phyloP scores from a whole-genome alignment of 1,140 invertebrate genomes.

The Drosophila melanica region DNA sequence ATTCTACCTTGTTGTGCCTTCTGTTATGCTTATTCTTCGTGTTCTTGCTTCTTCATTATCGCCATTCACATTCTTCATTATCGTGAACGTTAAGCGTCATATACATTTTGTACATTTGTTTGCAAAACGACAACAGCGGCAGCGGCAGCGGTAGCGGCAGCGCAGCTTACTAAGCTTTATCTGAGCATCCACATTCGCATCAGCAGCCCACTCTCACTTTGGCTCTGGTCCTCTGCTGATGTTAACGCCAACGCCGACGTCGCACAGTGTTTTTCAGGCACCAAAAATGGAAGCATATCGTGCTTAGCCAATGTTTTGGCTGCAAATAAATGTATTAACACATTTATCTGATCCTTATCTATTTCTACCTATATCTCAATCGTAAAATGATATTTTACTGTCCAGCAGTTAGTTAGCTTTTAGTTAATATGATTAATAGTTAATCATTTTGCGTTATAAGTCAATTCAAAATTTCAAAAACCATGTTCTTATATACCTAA shows the following conservation, averaged over 20 bases:
- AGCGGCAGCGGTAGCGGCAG: conserved; percentile 37
- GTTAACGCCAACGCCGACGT: conserved; percentile 28
- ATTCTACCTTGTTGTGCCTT: conserved; percentile 73
- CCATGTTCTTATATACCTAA: too few relatives aligned
- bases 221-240: conserved; percentile 25
- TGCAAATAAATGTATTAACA: too few relatives aligned
- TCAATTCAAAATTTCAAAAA: too few relatives aligned
- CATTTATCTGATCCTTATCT: too few relatives aligned
- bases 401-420: too few relatives aligned
- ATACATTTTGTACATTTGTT: conserved; percentile 62
- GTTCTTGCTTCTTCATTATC: conserved; percentile 46
- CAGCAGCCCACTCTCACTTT: conserved; percentile 49
- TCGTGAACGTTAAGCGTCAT: conserved; percentile 41
- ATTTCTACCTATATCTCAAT: too few relatives aligned
- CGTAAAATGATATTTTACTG: too few relatives aligned
- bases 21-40: conserved; percentile 72
- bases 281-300: conserved; percentile 1
- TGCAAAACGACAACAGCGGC: conserved; percentile 63
- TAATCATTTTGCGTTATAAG: too few relatives aligned
- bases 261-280: conserved; percentile 34
- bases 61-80: conserved; percentile 40
- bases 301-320: not conserved
- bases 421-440: too few relatives aligned
- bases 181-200: conserved; percentile 52
- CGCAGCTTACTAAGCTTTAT: conserved; percentile 78